A percentile compares a stretch with the other conserved stretches of the same genome.
Evolutionary conservation across 1,140 invertebrate genomes (phyloP).

Genomic region (Adoxophyes honmai): DNA sequence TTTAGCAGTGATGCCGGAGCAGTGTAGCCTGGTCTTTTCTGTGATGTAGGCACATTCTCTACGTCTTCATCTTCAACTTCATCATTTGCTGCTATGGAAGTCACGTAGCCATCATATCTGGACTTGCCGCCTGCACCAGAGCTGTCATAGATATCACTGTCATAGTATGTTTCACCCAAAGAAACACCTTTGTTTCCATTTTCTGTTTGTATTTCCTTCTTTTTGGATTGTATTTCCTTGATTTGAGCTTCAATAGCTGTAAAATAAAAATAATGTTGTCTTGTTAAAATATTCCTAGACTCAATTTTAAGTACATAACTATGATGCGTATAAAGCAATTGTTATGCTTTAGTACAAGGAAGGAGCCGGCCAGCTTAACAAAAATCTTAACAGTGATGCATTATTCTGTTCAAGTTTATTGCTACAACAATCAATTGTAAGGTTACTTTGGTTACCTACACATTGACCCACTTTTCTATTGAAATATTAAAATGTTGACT

Average conservation of each 20-base stretch:
- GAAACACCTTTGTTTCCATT: constrained; percentile 86
- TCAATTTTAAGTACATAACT: no score
- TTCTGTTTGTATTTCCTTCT: constrained; percentile 83
- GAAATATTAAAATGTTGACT: no score
- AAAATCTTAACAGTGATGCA: no score
- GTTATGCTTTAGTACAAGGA: no score
- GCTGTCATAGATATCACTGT: constrained; percentile 95
- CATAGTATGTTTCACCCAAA: constrained; percentile 92
- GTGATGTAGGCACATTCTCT: constrained; percentile 85
- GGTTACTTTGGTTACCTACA: no score
- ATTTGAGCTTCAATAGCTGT: constrained; percentile 97
- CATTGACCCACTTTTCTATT: no score
- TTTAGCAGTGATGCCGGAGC: constrained; percentile 93
- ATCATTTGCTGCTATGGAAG: constrained; percentile 96
- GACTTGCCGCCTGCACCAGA: constrained; percentile 79
- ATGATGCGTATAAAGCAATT: no score
- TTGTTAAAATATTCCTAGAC: no score
- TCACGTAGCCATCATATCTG: constrained; percentile 96
- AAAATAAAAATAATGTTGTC: constrained; percentile 31
- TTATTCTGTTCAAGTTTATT: no score
- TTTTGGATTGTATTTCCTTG: constrained; percentile 91
- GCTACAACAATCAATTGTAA: no score
- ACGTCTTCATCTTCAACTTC: constrained; percentile 95
- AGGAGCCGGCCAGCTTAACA: no score
- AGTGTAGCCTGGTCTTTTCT: constrained; percentile 87